Evolutionary conservation across 2,113 vertebrate genomes (phyloP), one percentile per base, ranked within the genome.

Genomic region (Phyllostomus hastatus): DNA sequence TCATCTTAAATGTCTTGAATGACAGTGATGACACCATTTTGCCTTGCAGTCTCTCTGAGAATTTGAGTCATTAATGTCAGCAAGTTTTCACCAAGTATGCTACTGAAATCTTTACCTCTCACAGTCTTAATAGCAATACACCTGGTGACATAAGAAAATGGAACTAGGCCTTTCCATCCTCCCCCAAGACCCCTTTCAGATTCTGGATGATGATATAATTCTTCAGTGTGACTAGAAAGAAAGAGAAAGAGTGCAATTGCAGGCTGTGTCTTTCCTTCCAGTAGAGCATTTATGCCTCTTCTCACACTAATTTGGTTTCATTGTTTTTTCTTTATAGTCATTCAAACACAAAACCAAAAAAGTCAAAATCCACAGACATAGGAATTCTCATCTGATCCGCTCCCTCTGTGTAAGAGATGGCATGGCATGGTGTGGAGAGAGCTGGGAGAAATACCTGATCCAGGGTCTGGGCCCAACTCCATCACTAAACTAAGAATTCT

Each of bases 21-120:
- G 97, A 97, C 97, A 97, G 96, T 69, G 92, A 96, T 96, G 97
- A 96, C 94, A 97, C 95, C 90, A 72, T 97, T 94, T 94, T 95
- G 92, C 90, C 76, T 92, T 81, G 41, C 90, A 96, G 66, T 78
- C 93, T 88, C 72, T 94, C 88, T 33, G 80, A 94, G 95, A 90
- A 93, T 90, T 92, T 88, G 95, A 97, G 94, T 96, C 96, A 95
- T 97, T 97, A 95, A 95, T 96, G 96, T 96, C 95, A 96, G 93
- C 96, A 96, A 95, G 95, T 97, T 96, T 97, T 94, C 97, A 94
- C 78, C 88, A 94, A 90, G 90, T 54, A 84, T 54, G 87, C 78
- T 70, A 16, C 92, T 76, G 73, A 90, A 87, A 92, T 75, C 94
- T 94, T 93, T 48, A 20, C 86, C 95, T 86, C 92, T 95, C 93